Evolutionary conservation across 2,888 invertebrate genomes (phyloP), one percentile per base, ranked within the genome.

Genomic region (Stenurella melanura): DNA sequence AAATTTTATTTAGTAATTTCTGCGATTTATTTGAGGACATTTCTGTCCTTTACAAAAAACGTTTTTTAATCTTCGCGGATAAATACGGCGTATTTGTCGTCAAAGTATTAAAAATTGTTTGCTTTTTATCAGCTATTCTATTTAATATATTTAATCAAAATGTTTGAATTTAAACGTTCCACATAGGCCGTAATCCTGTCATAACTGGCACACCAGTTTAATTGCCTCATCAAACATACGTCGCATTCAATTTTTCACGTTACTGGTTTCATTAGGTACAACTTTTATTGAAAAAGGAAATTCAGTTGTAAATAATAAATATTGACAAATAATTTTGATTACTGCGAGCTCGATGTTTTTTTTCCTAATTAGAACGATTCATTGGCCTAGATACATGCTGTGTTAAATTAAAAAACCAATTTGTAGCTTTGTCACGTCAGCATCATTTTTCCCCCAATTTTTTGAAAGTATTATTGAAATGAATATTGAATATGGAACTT

Each of bases 201-300:
- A 50, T 50, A n/a, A 50, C n/a, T 50, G 6, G 50, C n/a, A 50
- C 15, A 50, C 15, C n/a, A 50, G 50, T 50, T 50, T 50, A 50
- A 50, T 50, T 50, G 50, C 15, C 50, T 17, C n/a, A 50, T 50
- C n/a, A 50, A 50, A 50, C 15, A 50, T n/a, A 50, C n/a, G 50
- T 50, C 50, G n/a, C 50, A n/a, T n/a, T 50, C n/a, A 50, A 50
- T 15, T 50, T 50, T 50, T 50, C 50, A 50, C 50, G 50, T 50
- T 50, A 12, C n/a, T 50, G 50, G n/a, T 42, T 50, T n/a, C 50
- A 50, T 50, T 50, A n/a, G n/a, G n/a, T 42, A 15, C 12, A 50
- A 50, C 2, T n/a, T 50, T 15, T 50, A 50, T 50, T 50, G 50
- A n/a, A 50, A 42, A 50, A 50, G 50, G n/a, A 50, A n/a, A 50